Base-by-base conservation (phyloP, 1,140 invertebrate genomes). In the Brachionus asplanchnoidis region DNA sequence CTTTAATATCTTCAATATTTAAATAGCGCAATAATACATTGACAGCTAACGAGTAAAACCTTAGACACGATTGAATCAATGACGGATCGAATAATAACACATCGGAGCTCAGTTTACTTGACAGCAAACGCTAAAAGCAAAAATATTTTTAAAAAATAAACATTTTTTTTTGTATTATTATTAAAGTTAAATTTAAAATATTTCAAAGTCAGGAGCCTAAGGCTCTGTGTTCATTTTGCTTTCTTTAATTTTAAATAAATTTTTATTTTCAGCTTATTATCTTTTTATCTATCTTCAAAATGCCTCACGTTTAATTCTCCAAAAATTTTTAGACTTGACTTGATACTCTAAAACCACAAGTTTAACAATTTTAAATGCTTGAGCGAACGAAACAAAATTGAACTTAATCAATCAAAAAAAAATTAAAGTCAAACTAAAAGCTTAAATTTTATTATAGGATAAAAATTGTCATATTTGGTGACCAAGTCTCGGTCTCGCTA, bases 41-140 rank as follows among this genome's bases (percentile, higher is more conserved):
- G 66, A 94, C 94, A 3, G 95, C 94, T 0, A 93, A 92, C 20
- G 94, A 93, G 89, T 97, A 98, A 90, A 97, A 97, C 87, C 93
- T 92, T 20, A 97, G 90, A 85, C 93, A 94, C 50, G 94, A 92
- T 66, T 93, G 91, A 84, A 97, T 91, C 77, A 97, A 88, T 83
- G 92, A 92, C 40, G 93, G 92, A 90, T 97, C 95, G 23, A 97
- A 91, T 0, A 97, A 89, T 0, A 93, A 95, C 32, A 94, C 94
- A 88, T 97, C 95, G 12, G 95, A 93, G 90, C 95, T 97, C 20
- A 77, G 44, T 46, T 20, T 93, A 92, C 90, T 96, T 96, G 73
- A 77, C 20, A 77, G 17, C 26, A 77, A 77, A 77, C 73, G 73
- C 73, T 77, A 50, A 50, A 50, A 32, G 73, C 20, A 26, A 77